Evolutionary conservation across 2,797 vertebrate genomes (phyloP).

Genomic region (Xyrichtys novacula): DNA sequence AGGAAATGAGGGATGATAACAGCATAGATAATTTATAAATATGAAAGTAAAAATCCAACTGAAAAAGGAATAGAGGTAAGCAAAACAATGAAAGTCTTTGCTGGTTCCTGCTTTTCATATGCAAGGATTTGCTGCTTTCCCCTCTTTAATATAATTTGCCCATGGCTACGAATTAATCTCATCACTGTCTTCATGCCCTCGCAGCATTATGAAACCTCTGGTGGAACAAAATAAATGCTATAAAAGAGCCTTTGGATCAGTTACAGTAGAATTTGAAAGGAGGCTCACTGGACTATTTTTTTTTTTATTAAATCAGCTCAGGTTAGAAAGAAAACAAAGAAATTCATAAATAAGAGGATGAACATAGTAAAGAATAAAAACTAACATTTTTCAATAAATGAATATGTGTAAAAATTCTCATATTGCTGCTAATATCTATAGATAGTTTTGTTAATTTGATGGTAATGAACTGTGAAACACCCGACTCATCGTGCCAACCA

Average conservation of each 20-base stretch:
- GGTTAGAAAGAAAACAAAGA: neutral
- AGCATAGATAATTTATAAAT: conserved; percentile 23
- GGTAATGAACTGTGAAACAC: neutral
- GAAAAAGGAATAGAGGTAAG: neutral
- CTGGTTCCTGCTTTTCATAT: neutral
- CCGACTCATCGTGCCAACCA: neutral
- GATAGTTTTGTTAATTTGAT: neutral
- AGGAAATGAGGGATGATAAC: conserved; percentile 8
- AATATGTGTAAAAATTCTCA: neutral
- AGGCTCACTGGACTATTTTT: neutral
- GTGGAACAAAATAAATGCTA: neutral
- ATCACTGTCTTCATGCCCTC: neutral
- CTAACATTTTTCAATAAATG: too few relatives aligned
- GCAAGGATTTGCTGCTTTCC: neutral
- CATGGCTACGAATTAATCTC: neutral
- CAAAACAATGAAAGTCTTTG: neutral
- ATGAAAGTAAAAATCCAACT: conserved; percentile 2
- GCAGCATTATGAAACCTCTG: neutral
- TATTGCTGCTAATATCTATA: neutral
- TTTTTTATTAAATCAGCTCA: neutral
- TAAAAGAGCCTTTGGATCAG: neutral
- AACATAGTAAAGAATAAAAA: neutral
- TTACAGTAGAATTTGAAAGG: neutral
- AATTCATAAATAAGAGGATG: neutral
- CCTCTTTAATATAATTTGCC: neutral